Evolutionary conservation across 2,888 invertebrate genomes (phyloP).

Genomic region (Archips xylosteana): DNA sequence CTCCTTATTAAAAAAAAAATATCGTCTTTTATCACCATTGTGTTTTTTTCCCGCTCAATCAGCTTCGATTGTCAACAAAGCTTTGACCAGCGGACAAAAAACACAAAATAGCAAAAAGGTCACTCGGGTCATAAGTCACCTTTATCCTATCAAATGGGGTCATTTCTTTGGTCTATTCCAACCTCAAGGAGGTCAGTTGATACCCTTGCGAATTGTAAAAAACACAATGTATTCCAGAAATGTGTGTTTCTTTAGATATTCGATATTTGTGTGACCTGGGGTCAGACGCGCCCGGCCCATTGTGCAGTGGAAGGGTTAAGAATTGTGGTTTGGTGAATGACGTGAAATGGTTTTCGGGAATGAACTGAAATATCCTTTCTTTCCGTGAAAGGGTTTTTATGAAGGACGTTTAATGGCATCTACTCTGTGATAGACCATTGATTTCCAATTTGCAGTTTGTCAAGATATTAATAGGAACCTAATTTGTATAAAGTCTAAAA

Average conservation of each 20-base stretch:
- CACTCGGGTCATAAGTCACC: constrained; percentile 67
- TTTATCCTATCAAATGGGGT: constrained; percentile 59
- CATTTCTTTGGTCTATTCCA: constrained; percentile 54
- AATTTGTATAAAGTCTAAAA: too few species aligned
- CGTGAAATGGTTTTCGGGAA: constrained; percentile 5
- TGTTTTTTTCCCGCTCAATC: constrained; percentile 70
- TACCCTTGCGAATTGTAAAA: constrained; percentile 60
- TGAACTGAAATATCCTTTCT: constrained; percentile 15
- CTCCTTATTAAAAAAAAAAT: constrained; percentile 11
- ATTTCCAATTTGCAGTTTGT: too few species aligned
- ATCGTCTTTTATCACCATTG: constrained; percentile 46
- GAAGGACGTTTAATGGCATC: not conserved
- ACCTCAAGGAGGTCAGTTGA: constrained; percentile 49
- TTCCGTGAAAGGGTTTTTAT: constrained; percentile 5
- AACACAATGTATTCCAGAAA: constrained; percentile 60
- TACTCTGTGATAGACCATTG: too few species aligned
- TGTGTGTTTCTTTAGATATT: constrained; percentile 68
- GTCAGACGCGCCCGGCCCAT: constrained; percentile 58
- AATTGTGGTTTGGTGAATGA: constrained; percentile 26
- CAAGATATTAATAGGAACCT: too few species aligned
- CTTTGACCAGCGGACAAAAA: constrained; percentile 69
- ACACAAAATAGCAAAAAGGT: constrained; percentile 52
- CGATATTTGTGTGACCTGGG: constrained; percentile 77
- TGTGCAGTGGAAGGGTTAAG: constrained; percentile 46
- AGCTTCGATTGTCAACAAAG: constrained; percentile 71